Base-by-base conservation (phyloP, 2,797 vertebrate genomes). In the Zalophus californianus region DNA sequence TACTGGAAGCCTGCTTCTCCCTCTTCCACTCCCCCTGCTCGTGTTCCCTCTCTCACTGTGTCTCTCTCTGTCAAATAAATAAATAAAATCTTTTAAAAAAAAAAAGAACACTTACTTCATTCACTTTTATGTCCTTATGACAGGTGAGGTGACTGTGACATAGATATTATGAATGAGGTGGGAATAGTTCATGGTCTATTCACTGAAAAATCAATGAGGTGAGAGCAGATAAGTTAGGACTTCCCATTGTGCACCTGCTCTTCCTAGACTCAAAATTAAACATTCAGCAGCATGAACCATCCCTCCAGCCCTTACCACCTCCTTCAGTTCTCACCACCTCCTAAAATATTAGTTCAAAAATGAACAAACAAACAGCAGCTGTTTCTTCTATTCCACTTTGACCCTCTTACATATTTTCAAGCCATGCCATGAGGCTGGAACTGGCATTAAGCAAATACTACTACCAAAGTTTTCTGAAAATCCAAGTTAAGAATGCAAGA, bases 191-290 rank as follows among this genome's bases (percentile, higher is more conserved):
- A 72, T 2, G 1, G 38, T 86, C 54, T 93, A 41, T 50, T 95
- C 80, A 78, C 73, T 95, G 79, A 64, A 96, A 98, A 96, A 94
- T 96, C 94, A 93, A 48, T 87, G 64, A 92, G 16, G 77, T 80
- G 83, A 93, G 41, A 88, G 60, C 73, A 88, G 60, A 56, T 14
- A 77, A 91, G 72, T 64, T 44, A 91, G 52, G 72, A 38, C 32
- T 48, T 92, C 15, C 41, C 72, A 58, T 38, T 60, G 52, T 38
- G 52, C 7, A 90, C 38, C 80, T 97, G 89, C 70, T 91, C 54
- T 90, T 91, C 8, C 41, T 44, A 77, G 25, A 95, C 73, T 88
- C 9, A 52, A 85, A 91, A 94, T 80, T 41, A 84, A 97, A 89
- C 83, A 89, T 72, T 91, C 48, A 96, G 29, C 56, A n/a, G 7